Evolutionary conservation across 53 echinoderm and acorn worm genomes (phyloP).

Genomic region (Hippasteria phrygiana): DNA sequence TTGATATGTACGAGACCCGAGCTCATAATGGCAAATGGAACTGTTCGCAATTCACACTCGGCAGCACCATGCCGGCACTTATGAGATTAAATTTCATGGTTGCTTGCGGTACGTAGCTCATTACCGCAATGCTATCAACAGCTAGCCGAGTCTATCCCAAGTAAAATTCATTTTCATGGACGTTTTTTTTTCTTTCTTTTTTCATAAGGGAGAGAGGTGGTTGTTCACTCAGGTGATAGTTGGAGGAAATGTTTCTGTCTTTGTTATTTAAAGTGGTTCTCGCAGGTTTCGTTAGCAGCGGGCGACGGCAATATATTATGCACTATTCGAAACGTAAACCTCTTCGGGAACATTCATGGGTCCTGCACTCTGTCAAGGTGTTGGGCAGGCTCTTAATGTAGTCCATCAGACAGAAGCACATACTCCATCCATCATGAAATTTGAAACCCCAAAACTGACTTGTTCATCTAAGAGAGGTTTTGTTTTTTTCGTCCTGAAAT

Average conservation of each 20-base stretch:
- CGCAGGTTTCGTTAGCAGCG: not conserved
- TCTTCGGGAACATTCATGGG: not conserved
- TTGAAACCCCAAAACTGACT: too few relatives aligned
- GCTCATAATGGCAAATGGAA: conserved; percentile 58
- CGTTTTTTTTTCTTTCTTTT: not conserved
- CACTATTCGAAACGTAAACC: conserved; percentile 39
- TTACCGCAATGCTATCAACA: conserved; percentile 55
- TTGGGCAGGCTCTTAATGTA: too few relatives aligned
- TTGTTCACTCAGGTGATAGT: not conserved
- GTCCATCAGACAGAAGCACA: too few relatives aligned
- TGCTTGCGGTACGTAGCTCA: conserved; percentile 40
- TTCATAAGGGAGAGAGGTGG: not conserved
- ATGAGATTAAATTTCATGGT: conserved; percentile 67
- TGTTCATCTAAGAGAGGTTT: not conserved
- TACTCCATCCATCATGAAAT: too few relatives aligned
- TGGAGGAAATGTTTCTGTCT: not conserved
- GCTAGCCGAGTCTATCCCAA: conserved; percentile 3
- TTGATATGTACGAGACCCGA: conserved; percentile 27
- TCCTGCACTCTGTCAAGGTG: conserved; percentile 17
- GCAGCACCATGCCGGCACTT: conserved; percentile 49
- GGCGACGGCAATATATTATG: not conserved
- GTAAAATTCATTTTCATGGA: not conserved
- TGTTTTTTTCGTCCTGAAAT: not conserved
- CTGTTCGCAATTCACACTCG: conserved; percentile 37
- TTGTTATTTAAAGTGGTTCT: not conserved